Evolutionary conservation across 2,888 invertebrate species (phyloP).

Genomic region (Mythimna lalbum): DNA sequence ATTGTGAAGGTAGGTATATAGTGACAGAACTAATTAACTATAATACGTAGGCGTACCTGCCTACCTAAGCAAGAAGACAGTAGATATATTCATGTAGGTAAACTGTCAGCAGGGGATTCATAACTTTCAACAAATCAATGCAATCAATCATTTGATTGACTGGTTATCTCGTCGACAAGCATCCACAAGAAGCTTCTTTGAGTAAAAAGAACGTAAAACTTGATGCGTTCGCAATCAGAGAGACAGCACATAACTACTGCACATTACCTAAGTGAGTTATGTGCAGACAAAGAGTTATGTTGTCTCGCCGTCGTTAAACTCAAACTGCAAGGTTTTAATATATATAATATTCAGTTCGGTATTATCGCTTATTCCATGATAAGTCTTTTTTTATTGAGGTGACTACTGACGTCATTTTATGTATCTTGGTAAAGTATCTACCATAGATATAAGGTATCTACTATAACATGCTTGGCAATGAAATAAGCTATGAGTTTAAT

Average conservation of each 20-base stretch:
- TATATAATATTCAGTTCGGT: neutral
- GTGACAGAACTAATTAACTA: too few species aligned
- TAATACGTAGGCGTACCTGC: too few species aligned
- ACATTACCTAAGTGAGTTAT: slow-evolving; percentile 22
- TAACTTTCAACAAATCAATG: slow-evolving; percentile 19
- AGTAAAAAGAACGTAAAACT: slow-evolving; percentile 27
- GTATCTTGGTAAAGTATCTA: neutral
- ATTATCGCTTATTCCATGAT: neutral
- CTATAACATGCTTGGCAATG: too few species aligned
- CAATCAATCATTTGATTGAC: slow-evolving; percentile 28
- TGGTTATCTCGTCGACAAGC: neutral
- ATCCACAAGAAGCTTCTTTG: slow-evolving; percentile 30
- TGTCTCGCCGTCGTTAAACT: slow-evolving; percentile 55
- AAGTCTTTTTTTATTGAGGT: neutral
- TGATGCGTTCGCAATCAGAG: slow-evolving; percentile 38
- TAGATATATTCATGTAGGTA: too few species aligned
- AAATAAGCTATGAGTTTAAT: too few species aligned
- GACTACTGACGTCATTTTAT: neutral
- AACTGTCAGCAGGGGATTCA: neutral
- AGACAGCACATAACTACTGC: slow-evolving; percentile 16
- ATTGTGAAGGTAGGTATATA: too few species aligned
- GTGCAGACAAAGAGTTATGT: slow-evolving; percentile 41
- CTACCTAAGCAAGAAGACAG: too few species aligned
- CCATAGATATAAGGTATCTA: too few species aligned
- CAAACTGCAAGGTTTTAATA: slow-evolving; percentile 9